Base-by-base conservation (phyloP, 2,797 vertebrate genomes). In the Sebastes hopkinsi region DNA sequence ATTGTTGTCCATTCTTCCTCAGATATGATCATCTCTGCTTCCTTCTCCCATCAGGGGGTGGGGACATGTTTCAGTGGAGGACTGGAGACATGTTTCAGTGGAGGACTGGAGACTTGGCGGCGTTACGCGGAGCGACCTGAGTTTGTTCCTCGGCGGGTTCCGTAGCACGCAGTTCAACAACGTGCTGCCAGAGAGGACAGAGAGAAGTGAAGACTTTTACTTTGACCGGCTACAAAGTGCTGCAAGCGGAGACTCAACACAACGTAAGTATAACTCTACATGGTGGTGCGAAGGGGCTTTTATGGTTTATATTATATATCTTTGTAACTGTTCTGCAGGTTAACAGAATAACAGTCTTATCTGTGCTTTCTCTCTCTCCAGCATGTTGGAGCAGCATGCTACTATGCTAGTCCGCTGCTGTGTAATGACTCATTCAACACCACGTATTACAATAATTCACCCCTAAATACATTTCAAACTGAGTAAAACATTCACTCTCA, bases 141-240 rank as follows among this genome's bases (percentile, higher is more conserved):
- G 12, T 42, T 89, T 92, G 87, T 61, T 11, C 86, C 75, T 85
- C 68, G 29, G 3, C 8, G 9, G 0, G 14, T 7, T 73, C 89
- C 86, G 88, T 94, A 94, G 83, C 92, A 91, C 89, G 90, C 92
- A 92, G 42, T 81, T 69, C 69, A 34, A 83, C 91, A 94, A 90
- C 91, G 93, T 93, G 90, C 25, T 12, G 14, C 20, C 14, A 38
- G 2, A 32, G 27, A 3, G 30, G 46, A 86, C 34, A 36, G 34
- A 36, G 34, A 36, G 4, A 36, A 36, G 80, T 67, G 23, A 62
- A 4, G 36, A 25, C 23, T 82, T 52, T 23, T 18, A 38, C 23
- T 80, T 73, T 77, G 61, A 67, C 34, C 18, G 54, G 22, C n/a
- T 70, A 2, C 12, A 68, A 86, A 68, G 38, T 59, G 13, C 23